Conservation (phyloP, 2,113 vertebrate species). For the Pteruthius melanotis region DNA sequence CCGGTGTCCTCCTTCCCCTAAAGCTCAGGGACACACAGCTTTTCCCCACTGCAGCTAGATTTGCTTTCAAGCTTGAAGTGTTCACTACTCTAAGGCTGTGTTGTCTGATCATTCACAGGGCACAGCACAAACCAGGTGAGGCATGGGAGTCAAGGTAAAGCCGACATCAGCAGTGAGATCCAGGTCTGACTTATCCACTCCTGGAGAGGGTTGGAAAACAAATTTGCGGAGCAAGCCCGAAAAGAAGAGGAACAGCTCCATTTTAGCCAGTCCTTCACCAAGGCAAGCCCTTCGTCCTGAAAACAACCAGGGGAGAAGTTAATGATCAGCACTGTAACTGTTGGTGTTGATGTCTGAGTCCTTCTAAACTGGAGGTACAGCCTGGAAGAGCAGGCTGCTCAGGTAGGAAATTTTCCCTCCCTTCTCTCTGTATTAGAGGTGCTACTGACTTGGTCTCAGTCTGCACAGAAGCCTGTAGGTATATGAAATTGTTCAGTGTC, state of each 20-base stretch:
- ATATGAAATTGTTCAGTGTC: not conserved
- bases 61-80: not conserved
- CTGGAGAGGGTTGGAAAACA: slow-evolving; percentile 67
- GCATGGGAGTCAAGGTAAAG: slow-evolving; percentile 66
- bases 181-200: slow-evolving; percentile 65
- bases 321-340: not conserved
- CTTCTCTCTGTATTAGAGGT: not conserved
- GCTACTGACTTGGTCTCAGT: not conserved
- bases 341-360: not conserved
- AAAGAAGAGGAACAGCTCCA: slow-evolving; percentile 80
- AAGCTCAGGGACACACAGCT: not conserved
- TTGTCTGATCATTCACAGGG: not conserved
- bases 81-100: not conserved
- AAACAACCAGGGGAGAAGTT: not conserved
- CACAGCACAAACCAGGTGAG: slow-evolving; percentile 72
- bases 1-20: not conserved
- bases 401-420: not conserved
- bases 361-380: not conserved
- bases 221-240: slow-evolving; percentile 73
- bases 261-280: slow-evolving; percentile 77
- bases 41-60: not conserved
- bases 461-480: not conserved
- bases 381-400: not conserved
- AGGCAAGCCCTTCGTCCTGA: slow-evolving; percentile 72
- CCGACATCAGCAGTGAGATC: slow-evolving; percentile 71